These are phyloP conservation scores for Lutraria lutraria DNA, from an alignment of 2,888 invertebrate species.

Conservation along the genomic window DNA sequence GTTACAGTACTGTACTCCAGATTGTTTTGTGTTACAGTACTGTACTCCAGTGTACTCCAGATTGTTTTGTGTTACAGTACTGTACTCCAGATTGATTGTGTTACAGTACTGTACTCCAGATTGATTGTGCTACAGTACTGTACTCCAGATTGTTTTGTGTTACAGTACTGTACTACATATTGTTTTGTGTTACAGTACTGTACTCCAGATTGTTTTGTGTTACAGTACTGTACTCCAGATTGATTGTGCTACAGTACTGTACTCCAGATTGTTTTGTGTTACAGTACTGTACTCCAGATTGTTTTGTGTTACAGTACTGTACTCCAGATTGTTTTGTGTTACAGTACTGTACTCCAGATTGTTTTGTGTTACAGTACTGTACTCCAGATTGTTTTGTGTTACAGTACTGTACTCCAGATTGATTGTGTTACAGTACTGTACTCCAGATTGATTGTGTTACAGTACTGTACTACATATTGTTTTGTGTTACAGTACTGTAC, in stretches of 20 bases:
- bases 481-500: not conserved
- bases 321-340: too few relatives aligned
- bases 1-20: not conserved
- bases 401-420: not conserved
- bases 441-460: not conserved
- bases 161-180: not conserved
- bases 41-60: too few relatives aligned
- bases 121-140: not conserved
- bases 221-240: not conserved
- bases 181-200: not conserved
- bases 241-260: not conserved
- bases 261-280: too few relatives aligned
- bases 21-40: not conserved
- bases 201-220: too few relatives aligned
- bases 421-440: not conserved
- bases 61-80: not conserved
- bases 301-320: not conserved
- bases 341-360: not conserved
- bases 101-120: not conserved
- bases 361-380: not conserved
- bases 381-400: too few relatives aligned
- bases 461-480: not conserved
- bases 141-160: too few relatives aligned
- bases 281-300: not conserved
- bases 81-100: too few relatives aligned